These are phyloP conservation scores for Exaiptasia diaphana DNA, from an alignment of 64 coral and sea anemone genomes.

Conservation along the genomic window DNA sequence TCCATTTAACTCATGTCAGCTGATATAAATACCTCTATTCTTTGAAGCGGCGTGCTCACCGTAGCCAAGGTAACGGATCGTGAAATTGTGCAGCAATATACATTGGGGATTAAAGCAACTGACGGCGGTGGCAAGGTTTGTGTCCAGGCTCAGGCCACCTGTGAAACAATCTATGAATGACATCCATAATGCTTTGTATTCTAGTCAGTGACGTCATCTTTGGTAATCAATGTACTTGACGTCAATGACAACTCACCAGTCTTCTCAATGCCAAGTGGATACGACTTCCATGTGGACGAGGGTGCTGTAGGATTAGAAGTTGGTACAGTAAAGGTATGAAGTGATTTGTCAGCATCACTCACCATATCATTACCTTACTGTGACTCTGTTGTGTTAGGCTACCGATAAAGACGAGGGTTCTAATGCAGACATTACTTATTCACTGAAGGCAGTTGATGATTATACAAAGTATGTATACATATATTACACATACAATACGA, in stretches of 20 bases:
- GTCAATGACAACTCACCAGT: constrained; percentile 73
- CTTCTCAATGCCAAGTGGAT: constrained; percentile 63
- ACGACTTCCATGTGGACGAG: constrained; percentile 68
- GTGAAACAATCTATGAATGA: not conserved
- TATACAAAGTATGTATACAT: constrained; percentile 59
- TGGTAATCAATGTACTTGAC: constrained; percentile 47
- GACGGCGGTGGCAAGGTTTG: constrained; percentile 75
- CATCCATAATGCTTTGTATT: not conserved
- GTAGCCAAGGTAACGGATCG: constrained; percentile 53
- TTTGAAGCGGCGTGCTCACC: constrained; percentile 50
- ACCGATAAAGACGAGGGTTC: constrained; percentile 58
- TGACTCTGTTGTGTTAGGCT: constrained; percentile 26
- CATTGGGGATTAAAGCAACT: constrained; percentile 61
- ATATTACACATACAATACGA: not conserved
- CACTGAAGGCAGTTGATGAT: constrained; percentile 62
- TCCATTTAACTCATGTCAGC: too few species aligned
- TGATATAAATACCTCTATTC: too few species aligned
- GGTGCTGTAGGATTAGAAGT: constrained; percentile 58
- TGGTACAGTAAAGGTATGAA: constrained; percentile 68
- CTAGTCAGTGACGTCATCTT: constrained; percentile 47
- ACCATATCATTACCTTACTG: not conserved
- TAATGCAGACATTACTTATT: constrained; percentile 59
- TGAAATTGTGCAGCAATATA: constrained; percentile 40
- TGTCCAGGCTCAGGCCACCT: not conserved
- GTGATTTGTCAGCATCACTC: not conserved